Base-by-base conservation (phyloP, 2,797 vertebrate species). In the Fratercula arctica region DNA sequence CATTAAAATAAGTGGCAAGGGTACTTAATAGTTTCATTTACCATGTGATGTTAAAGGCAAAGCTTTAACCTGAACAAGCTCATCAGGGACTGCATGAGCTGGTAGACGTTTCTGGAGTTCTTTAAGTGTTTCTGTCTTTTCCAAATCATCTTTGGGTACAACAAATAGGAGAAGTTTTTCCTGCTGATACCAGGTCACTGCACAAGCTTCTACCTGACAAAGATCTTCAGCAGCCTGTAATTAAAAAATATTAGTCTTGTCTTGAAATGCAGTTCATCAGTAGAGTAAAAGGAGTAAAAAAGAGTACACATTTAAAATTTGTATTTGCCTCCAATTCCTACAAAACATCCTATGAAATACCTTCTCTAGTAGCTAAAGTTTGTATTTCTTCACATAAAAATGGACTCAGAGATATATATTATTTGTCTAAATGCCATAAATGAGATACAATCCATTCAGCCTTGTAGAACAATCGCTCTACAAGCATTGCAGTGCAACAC, bases 1-100 rank as follows among this genome's bases (percentile, higher is more conserved):
- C 11, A 67, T 37, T 73, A 63, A 87, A 92, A 16, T 43, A 54
- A 85, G 35, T 14, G 33, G 7, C 54, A 92, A 85, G 12, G 15
- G 28, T 56, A 70, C 41, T 76, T 41, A 60, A 79, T 11, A 76
- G 77, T 61, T 85, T 76, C 53, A 74, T 94, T 98, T 98, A 99
- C 99, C 99, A 12, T 99, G 99, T 86, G 98, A 96, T 43, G 99
- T 99, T 84, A 99, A 97, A 41, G 98, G 98, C 37, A 99, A 95
- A n/a, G 97, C 90, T 25, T 98, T 97, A 76, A 99, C 97, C 66
- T 97, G 75, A 48, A 99, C 75, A 92, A 99, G 84, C 14, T 98
- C 92, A 97, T 99, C 99, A 8, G 99, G 99, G 39, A 99, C 19
- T 80, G 98, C 98, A 75, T 99, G 95, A 35, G 97, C 86, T 54